Conservation (phyloP, 2,888 invertebrate species). For the Emesis furor region DNA sequence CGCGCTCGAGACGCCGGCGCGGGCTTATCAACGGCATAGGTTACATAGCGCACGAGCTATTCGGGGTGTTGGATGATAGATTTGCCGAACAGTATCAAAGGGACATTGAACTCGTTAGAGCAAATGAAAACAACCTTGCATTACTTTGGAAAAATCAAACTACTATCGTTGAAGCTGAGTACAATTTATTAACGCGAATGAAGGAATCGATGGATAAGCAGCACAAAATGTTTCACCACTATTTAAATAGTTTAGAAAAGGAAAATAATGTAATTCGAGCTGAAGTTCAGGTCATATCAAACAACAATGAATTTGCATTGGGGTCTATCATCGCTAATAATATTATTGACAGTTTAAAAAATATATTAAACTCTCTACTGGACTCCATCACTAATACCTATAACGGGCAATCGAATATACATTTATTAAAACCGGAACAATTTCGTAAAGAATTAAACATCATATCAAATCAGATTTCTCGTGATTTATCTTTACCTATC, state of each 20-base stretch:
- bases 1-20: too few relatives aligned
- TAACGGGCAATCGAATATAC: conserved; percentile 5
- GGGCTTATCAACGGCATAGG: too few relatives aligned
- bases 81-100: too few relatives aligned
- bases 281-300: background rate
- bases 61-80: too few relatives aligned
- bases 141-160: background rate
- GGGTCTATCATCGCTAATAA: background rate
- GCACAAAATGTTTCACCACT: background rate
- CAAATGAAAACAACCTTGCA: background rate
- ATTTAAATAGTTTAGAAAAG: background rate
- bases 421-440: conserved; percentile 5
- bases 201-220: background rate
- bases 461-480: background rate
- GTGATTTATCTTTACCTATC: conserved; percentile 5
- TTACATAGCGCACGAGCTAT: too few relatives aligned
- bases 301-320: background rate
- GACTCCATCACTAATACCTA: conserved; percentile 8
- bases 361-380: background rate
- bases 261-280: background rate
- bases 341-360: background rate
- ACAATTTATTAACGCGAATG: conserved; percentile 2
- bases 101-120: conserved; percentile 6
- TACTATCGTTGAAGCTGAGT: background rate
- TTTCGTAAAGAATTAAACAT: background rate